Evolutionary conservation across 2,888 invertebrate species (phyloP).

Genomic region (Polietes domitor): DNA sequence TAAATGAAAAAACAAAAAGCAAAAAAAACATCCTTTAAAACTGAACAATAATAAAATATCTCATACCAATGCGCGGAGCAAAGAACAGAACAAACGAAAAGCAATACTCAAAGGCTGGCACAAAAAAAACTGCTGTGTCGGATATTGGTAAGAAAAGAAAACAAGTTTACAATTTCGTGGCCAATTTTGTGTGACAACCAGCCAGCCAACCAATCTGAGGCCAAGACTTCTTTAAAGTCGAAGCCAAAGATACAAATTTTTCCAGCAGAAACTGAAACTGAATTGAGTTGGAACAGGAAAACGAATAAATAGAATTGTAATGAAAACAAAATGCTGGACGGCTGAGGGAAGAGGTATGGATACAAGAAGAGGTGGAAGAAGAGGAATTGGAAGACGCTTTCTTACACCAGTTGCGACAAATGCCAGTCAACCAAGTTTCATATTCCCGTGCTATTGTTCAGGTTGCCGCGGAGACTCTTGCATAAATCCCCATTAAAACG

Average conservation of each 20-base stretch:
- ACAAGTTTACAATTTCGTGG: constrained; percentile 67
- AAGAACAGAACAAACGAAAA: not conserved
- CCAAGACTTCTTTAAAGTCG: not conserved
- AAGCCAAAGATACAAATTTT: not conserved
- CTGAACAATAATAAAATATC: constrained; percentile 21
- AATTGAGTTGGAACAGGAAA: not conserved
- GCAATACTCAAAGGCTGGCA: not conserved
- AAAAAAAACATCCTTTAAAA: not conserved
- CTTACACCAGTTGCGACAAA: constrained; percentile 12
- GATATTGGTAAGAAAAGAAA: constrained; percentile 18
- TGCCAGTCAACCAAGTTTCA: constrained; percentile 1
- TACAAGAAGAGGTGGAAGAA: not conserved
- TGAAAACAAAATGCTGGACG: constrained; percentile 12
- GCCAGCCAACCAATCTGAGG: constrained; percentile 5
- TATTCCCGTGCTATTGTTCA: no score
- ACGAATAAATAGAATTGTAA: constrained; percentile 13
- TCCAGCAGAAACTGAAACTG: constrained; percentile 20
- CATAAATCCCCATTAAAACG: not conserved
- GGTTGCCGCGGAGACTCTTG: not conserved
- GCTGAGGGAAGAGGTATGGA: not conserved
- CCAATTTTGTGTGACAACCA: constrained; percentile 58
- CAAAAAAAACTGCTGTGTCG: no score
- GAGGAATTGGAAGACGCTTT: not conserved
- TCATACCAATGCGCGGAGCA: not conserved
- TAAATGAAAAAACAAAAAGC: not conserved